Percentiles rank a stretch among this genome's conserved stretches.
Conservation (phyloP, 2,888 invertebrate genomes). For the Diarsia dahlii region DNA sequence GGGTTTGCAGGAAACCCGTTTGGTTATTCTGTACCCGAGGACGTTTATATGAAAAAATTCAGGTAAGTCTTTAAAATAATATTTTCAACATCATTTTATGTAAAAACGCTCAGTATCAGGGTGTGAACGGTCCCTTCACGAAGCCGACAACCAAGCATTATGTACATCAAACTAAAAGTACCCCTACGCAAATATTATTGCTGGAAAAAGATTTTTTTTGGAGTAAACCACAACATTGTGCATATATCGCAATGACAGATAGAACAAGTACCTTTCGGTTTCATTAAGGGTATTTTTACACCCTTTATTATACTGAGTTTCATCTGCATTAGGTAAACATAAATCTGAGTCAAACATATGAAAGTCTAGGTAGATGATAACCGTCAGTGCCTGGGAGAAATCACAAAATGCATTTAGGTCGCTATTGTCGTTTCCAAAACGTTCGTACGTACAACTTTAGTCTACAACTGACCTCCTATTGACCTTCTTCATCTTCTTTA, state of each 20-base stretch:
- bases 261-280: too few species aligned
- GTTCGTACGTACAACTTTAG: neutral
- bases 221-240: too few species aligned
- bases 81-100: neutral
- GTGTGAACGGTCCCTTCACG: too few species aligned
- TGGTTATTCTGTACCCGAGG: slow-evolving; percentile 82
- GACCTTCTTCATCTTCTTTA: neutral
- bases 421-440: too few species aligned
- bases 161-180: too few species aligned
- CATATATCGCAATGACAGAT: too few species aligned
- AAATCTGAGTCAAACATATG: too few species aligned
- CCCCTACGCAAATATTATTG: too few species aligned
- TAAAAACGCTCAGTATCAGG: neutral
- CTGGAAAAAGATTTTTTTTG: too few species aligned
- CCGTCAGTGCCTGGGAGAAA: neutral
- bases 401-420: neutral
- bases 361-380: neutral
- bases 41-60: slow-evolving; percentile 82
- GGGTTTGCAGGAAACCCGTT: slow-evolving; percentile 86
- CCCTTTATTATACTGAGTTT: neutral
- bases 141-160: too few species aligned
- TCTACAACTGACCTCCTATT: neutral
- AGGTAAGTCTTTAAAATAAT: slow-evolving; percentile 74
- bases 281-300: too few species aligned
- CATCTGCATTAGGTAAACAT: neutral